Evolutionary conservation across 2,888 invertebrate genomes (phyloP).

Genomic region (Erynnis tages): DNA sequence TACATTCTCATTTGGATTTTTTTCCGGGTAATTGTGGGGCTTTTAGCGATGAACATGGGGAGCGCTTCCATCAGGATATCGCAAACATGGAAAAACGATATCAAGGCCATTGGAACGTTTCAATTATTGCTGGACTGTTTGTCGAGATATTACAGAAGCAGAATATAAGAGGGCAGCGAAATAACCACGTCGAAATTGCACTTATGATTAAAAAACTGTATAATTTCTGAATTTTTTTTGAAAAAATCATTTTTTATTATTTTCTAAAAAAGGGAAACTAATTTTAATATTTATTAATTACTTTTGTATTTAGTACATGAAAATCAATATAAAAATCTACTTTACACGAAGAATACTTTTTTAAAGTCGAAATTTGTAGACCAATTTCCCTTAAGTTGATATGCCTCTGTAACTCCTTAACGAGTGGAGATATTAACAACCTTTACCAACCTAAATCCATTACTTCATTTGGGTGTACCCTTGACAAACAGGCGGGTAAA

Average conservation of each 20-base stretch:
- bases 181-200: background rate
- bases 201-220: no score
- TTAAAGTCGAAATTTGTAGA: no score
- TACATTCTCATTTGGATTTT: conserved; percentile 24
- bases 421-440: conserved; percentile 17
- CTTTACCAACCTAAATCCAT: background rate
- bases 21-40: conserved; percentile 26
- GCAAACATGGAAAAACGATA: conserved; percentile 46
- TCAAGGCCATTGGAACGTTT: conserved; percentile 45
- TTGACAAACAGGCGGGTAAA: conserved; percentile 16
- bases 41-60: conserved; percentile 43
- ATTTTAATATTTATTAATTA: no score
- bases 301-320: no score
- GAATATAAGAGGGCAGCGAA: background rate
- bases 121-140: conserved; percentile 44
- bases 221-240: no score
- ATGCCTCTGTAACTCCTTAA: conserved; percentile 19
- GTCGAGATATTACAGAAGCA: background rate
- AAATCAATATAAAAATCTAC: no score
- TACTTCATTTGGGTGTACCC: conserved; percentile 4
- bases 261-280: background rate
- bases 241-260: no score
- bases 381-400: conserved; percentile 30
- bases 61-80: conserved; percentile 49
- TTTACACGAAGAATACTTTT: no score